A percentile compares a stretch with the other conserved stretches of the same genome.
Conservation (phyloP, 2,797 vertebrate genomes). For the Phataginus tetradactyla region DNA sequence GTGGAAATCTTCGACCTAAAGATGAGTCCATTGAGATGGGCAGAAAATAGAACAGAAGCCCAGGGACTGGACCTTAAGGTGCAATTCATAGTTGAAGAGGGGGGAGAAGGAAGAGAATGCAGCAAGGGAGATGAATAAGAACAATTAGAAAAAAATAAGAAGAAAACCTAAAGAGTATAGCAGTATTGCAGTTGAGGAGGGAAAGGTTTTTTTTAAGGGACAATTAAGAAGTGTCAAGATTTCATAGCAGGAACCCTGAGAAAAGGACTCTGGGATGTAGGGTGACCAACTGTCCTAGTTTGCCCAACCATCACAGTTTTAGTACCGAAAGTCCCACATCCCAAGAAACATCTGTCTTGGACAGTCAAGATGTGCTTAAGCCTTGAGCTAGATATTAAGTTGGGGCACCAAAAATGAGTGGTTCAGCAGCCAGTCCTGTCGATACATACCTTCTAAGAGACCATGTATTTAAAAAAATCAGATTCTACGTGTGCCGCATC, state of each 20-base stretch:
- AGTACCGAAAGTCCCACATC: background rate
- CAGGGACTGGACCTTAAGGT: background rate
- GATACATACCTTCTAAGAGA: background rate
- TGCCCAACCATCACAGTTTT: background rate
- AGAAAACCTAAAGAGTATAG: background rate
- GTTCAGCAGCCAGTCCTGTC: background rate
- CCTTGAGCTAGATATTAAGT: background rate
- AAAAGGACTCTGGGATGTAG: background rate
- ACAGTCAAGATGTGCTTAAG: background rate
- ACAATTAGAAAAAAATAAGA: background rate
- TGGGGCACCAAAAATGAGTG: background rate
- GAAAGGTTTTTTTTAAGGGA: background rate
- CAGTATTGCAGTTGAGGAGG: background rate
- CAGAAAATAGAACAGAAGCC: slow-evolving; percentile 45
- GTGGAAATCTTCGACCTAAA: background rate
- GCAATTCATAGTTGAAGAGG: background rate
- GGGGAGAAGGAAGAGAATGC: background rate
- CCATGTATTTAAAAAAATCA: background rate
- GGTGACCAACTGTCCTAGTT: background rate
- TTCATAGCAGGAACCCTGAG: background rate
- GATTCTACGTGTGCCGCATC: slow-evolving; percentile 38
- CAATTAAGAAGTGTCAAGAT: background rate
- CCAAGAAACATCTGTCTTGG: background rate
- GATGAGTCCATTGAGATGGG: background rate
- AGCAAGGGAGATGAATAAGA: slow-evolving; percentile 10